These are phyloP conservation scores for Pseudochromis fuscus DNA, from an alignment of 2,797 vertebrate genomes.

Conservation along the genomic window DNA sequence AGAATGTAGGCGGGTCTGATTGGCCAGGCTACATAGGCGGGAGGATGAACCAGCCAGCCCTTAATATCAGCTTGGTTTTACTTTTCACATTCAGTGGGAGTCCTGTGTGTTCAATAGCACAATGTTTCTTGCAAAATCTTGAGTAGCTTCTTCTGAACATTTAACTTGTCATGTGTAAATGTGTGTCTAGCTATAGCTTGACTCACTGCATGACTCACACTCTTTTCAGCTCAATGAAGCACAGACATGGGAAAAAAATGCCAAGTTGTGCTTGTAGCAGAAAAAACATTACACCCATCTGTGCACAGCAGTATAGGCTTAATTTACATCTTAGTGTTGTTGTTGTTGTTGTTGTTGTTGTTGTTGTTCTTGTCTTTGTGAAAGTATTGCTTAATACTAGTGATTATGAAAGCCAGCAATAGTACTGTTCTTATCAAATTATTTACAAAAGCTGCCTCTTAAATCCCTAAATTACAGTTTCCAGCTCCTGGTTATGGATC, in stretches of 20 bases:
- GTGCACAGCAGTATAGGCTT: conserved; percentile 8
- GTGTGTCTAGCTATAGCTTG: conserved; percentile 9
- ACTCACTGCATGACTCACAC: conserved; percentile 23
- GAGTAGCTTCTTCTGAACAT: background rate
- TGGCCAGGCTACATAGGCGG: no score
- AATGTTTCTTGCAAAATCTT: background rate
- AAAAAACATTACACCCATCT: conserved; percentile 31
- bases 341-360: background rate
- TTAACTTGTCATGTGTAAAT: conserved; percentile 12
- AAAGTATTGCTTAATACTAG: background rate
- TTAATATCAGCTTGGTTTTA: background rate
- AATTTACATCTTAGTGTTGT: conserved; percentile 10
- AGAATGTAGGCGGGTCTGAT: no score
- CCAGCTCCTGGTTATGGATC: conserved; percentile 24
- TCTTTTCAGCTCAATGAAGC: conserved; percentile 17
- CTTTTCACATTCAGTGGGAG: background rate
- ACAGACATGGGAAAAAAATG: conserved; percentile 24
- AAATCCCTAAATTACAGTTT: conserved; percentile 12
- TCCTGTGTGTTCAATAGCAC: background rate
- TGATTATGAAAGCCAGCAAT: background rate
- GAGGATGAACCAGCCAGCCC: background rate
- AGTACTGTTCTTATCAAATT: conserved; percentile 5
- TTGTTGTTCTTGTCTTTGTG: background rate
- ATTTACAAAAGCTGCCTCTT: conserved; percentile 11
- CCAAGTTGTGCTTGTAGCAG: conserved; percentile 22